phyloP scores from a whole-genome alignment of 1,140 invertebrate species.

The Cydia splendana region DNA sequence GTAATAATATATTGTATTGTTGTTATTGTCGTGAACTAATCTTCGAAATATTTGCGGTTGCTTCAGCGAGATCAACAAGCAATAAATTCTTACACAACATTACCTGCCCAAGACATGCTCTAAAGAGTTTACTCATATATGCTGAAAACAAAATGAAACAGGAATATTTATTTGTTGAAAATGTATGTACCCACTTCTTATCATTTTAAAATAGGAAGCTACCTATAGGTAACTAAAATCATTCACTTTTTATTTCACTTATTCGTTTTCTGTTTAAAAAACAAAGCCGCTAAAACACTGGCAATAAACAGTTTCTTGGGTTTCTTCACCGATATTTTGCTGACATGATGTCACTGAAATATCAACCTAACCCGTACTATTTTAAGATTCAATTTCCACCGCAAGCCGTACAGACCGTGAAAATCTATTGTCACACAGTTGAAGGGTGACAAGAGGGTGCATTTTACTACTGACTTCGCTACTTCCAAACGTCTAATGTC shows the following conservation, averaged over 20 bases:
- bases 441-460: slow-evolving; percentile 58
- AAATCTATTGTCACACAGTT: slow-evolving; percentile 28
- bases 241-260: neutral
- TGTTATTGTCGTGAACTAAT: too few species aligned
- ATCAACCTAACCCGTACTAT: neutral
- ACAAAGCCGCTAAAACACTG: slow-evolving; percentile 8
- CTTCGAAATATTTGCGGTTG: too few species aligned
- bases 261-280: neutral
- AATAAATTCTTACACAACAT: too few species aligned
- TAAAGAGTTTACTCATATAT: too few species aligned
- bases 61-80: too few species aligned
- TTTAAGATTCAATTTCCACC: neutral
- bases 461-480: slow-evolving; percentile 51
- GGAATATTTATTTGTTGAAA: too few species aligned
- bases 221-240: too few species aligned
- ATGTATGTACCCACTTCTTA: too few species aligned
- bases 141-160: too few species aligned
- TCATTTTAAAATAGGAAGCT: too few species aligned
- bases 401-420: neutral
- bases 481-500: neutral
- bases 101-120: too few species aligned
- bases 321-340: neutral
- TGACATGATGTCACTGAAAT: neutral
- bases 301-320: neutral
- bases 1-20: neutral